Evolutionary conservation across 30 jellyfish, hydroid and myxozoan species (phyloP).

Genomic region (Catostylus mosaicus): DNA sequence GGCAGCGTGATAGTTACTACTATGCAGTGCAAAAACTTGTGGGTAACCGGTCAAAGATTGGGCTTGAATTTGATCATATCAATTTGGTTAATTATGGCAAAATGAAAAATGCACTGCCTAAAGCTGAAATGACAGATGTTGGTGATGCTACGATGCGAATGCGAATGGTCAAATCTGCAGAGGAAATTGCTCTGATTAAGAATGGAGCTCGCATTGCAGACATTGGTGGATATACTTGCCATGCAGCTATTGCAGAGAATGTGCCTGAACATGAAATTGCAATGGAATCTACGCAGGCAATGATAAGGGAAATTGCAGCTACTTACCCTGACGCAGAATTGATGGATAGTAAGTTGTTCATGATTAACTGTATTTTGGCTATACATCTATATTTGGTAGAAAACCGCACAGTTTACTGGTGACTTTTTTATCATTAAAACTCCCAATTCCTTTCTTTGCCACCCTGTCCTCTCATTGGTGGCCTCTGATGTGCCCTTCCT

Average conservation of each 20-base stretch:
- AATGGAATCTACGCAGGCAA: slow-evolving; percentile 68
- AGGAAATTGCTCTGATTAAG: slow-evolving; percentile 82
- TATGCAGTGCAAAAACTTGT: slow-evolving; percentile 74
- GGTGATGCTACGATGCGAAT: slow-evolving; percentile 71
- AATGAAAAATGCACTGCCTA: slow-evolving; percentile 71
- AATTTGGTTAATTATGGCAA: slow-evolving; percentile 53
- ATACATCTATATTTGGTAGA: too few species aligned
- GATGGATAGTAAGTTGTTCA: slow-evolving; percentile 78
- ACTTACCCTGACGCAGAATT: slow-evolving; percentile 79
- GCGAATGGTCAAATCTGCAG: slow-evolving; percentile 84
- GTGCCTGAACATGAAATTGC: slow-evolving; percentile 92
- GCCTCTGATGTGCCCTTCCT: neutral
- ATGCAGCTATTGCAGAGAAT: slow-evolving; percentile 68
- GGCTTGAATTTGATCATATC: slow-evolving; percentile 80
- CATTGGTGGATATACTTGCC: slow-evolving; percentile 79
- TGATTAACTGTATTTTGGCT: too few species aligned
- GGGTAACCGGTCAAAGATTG: slow-evolving; percentile 68
- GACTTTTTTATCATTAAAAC: too few species aligned
- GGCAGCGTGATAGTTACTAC: slow-evolving; percentile 87
- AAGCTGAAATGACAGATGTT: slow-evolving; percentile 74
- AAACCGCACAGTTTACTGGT: too few species aligned
- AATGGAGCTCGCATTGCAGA: slow-evolving; percentile 90
- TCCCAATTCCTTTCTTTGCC: too few species aligned
- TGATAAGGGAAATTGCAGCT: slow-evolving; percentile 82
- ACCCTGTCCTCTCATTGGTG: neutral